Base-by-base conservation (phyloP, 2,113 vertebrate species). In the Archocentrus centrarchus region DNA sequence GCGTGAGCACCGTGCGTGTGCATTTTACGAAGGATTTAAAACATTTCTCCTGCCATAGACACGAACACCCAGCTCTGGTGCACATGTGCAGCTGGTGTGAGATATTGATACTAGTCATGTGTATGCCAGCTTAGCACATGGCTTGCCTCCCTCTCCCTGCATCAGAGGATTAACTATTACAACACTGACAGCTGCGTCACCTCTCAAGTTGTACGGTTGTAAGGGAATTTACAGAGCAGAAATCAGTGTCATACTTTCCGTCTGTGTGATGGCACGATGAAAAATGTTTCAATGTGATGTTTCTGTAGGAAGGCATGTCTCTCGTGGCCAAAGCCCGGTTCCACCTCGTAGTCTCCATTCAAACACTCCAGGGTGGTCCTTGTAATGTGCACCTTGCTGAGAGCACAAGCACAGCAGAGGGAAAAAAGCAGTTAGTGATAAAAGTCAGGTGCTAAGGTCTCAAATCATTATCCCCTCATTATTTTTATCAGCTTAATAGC, bases 291-390 rank as follows among this genome's bases (percentile, higher is more conserved):
- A 3, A 99, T 99, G 86, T 97, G 95, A 77, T 99, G 98, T 30
- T 99, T 97, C 89, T 97, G 97, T 77, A 99, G 95, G 92, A 99
- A 99, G 94, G 95, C 96, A 66, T 99, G 98, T 89, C 98, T 96
- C 95, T 99, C 97, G 3, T 98, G 96, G 13, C 98, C 98, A 5
- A 96, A 93, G 41, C 98, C 98, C 0, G 98, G 98, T 83, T 99
- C 98, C 85, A 99, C 98, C 94, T 99, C 98, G 0, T 99, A 99
- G 96, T 99, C 98, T 50, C 98, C 98, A 2, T 99, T 99, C 88
- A 99, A 89, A 95, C 98, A 99, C 75, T 98, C 97, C 89, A 99
- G 96, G 24, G 98, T 99, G 59, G 97, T 97, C 95, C 96, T 96
- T 20, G 98, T 99, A 94, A 99, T 98, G 90, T 99, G 98, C 88